A percentile compares a stretch with the other conserved stretches of the same genome.
phyloP scores from a whole-genome alignment of 2,113 vertebrate species.

The Perca schrenkii region DNA sequence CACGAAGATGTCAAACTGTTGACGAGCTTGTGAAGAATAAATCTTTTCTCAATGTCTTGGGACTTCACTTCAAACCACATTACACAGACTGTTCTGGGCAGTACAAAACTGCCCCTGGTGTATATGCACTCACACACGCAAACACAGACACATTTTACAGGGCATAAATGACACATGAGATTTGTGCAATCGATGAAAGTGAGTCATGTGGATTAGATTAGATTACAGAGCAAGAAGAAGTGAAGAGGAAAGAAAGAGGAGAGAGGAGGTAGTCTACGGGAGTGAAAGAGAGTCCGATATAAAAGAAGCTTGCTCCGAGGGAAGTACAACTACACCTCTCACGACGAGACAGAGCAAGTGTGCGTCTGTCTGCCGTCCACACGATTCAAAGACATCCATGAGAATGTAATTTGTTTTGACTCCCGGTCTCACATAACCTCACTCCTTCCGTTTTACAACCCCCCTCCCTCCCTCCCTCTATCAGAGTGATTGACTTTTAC shows the following conservation, averaged over 20 bases:
- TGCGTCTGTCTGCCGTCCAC: slow-evolving; percentile 16
- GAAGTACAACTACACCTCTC: slow-evolving; percentile 33
- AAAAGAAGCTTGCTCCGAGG: slow-evolving; percentile 26
- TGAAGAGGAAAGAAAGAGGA: slow-evolving; percentile 13
- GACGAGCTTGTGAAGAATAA: slow-evolving; percentile 59
- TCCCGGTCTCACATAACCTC: slow-evolving; percentile 44
- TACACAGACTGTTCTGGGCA: slow-evolving; percentile 32
- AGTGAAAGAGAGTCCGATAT: slow-evolving; percentile 16
- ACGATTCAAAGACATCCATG: slow-evolving; percentile 34
- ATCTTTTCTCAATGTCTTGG: slow-evolving; percentile 50
- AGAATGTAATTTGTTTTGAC: slow-evolving; percentile 61
- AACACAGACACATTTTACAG: slow-evolving; percentile 20
- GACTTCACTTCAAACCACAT: slow-evolving; percentile 52
- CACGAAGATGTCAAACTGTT: slow-evolving; percentile 35
- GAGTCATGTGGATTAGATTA: slow-evolving; percentile 68
- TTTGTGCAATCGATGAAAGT: slow-evolving; percentile 66
- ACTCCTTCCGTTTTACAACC: slow-evolving; percentile 5
- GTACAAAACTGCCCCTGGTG: slow-evolving; percentile 30
- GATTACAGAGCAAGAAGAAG: slow-evolving; percentile 49
- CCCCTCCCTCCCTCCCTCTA: not conserved
- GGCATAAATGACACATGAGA: slow-evolving; percentile 45
- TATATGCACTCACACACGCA: slow-evolving; percentile 3
- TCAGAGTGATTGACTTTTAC: slow-evolving; percentile 59
- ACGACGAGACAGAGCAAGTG: slow-evolving; percentile 3
- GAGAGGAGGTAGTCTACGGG: not conserved